Percentiles rank a stretch among this genome's conserved stretches.
These are phyloP conservation scores for Eriocheir sinensis DNA, from an alignment of 1,140 invertebrate genomes.

Conservation along the genomic window DNA sequence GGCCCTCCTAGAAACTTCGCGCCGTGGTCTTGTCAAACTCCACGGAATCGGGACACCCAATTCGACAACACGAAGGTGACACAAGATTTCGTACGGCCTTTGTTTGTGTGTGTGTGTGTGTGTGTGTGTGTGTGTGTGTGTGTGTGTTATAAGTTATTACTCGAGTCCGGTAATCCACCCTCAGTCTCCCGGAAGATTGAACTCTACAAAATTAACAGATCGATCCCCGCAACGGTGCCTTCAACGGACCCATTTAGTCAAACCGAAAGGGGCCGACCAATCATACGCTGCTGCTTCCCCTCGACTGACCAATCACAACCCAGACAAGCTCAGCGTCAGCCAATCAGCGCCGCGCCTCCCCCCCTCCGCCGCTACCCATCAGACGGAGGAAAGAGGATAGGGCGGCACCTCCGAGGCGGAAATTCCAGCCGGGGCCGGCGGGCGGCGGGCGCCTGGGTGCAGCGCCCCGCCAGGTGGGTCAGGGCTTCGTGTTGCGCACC, in stretches of 20 bases:
- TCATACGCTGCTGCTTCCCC: neutral
- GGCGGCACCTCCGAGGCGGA: too few species aligned
- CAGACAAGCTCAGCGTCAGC: neutral
- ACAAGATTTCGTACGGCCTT: too few species aligned
- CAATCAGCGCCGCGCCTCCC: neutral
- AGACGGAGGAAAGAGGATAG: neutral
- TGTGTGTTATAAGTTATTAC: neutral
- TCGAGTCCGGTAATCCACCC: neutral
- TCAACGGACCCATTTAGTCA: neutral
- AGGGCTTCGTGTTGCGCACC: neutral
- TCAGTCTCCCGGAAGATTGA: neutral
- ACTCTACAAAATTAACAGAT: constrained; percentile 8
- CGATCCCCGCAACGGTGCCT: neutral
- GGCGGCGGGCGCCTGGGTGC: too few species aligned
- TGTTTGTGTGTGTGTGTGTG: too few species aligned
- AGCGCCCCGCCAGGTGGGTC: too few species aligned
- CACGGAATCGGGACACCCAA: too few species aligned
- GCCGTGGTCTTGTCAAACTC: too few species aligned
- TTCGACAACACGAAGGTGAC: too few species aligned
- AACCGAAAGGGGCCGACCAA: neutral
- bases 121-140: neutral
- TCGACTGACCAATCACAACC: neutral
- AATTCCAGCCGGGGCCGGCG: too few species aligned
- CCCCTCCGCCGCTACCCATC: neutral
- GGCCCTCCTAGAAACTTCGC: too few species aligned